Conservation (phyloP, 2,797 vertebrate genomes). For the Chelidonichthys spinosus region DNA sequence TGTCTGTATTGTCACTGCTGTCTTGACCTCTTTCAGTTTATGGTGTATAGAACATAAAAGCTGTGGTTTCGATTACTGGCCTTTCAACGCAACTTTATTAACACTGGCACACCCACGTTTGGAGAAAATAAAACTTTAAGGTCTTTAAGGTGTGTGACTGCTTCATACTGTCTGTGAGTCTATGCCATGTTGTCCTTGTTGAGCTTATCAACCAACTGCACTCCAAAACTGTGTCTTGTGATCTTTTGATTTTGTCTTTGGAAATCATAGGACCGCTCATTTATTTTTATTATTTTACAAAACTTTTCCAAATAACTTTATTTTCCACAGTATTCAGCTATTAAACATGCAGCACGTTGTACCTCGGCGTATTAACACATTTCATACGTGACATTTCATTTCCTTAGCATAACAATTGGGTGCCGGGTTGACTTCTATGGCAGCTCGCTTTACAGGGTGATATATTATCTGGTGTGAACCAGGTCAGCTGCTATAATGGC, state of each 20-base stretch:
- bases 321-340: constrained; percentile 24
- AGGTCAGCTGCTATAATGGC: constrained; percentile 63
- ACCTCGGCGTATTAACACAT: constrained; percentile 60
- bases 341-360: constrained; percentile 43
- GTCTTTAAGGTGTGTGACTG: background rate
- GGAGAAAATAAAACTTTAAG: background rate
- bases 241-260: no score
- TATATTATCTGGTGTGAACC: constrained; percentile 76
- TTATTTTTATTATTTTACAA: constrained; percentile 10
- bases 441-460: constrained; percentile 68
- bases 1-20: constrained; percentile 32
- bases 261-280: background rate
- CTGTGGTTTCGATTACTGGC: constrained; percentile 42
- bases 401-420: constrained; percentile 68
- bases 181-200: background rate
- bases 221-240: no score
- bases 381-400: constrained; percentile 76
- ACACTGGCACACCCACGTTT: constrained; percentile 17
- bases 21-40: constrained; percentile 51
- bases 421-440: constrained; percentile 40
- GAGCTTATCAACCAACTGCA: no score
- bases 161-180: background rate
- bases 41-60: constrained; percentile 19
- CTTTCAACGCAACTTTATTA: constrained; percentile 19
- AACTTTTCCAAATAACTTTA: constrained; percentile 13